phyloP scores from a whole-genome alignment of 2,113 vertebrate genomes.

The Felis chaus region DNA sequence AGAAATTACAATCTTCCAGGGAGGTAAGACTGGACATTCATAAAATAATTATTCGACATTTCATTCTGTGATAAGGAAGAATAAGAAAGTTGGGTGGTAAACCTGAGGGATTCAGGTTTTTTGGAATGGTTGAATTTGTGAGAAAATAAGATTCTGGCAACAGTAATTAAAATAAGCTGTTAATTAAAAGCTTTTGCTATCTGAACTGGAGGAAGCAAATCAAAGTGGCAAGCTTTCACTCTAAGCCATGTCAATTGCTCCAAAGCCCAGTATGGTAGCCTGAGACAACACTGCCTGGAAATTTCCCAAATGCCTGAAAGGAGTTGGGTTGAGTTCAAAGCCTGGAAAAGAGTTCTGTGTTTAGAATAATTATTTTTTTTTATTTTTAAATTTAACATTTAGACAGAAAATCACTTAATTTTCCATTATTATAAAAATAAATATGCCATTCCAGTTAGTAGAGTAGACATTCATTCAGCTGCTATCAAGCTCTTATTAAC shows the following conservation, averaged over 20 bases:
- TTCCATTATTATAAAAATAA: slow-evolving; percentile 26
- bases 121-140: neutral
- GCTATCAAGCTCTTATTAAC: neutral
- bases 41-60: slow-evolving; percentile 15
- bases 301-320: neutral
- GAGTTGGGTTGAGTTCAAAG: neutral
- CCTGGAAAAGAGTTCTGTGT: neutral
- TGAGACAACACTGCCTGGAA: neutral
- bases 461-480: neutral
- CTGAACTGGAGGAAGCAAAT: slow-evolving; percentile 47
- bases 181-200: slow-evolving; percentile 51
- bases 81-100: neutral
- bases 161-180: slow-evolving; percentile 37
- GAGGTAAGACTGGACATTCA: neutral
- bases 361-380: neutral
- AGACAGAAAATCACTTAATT: slow-evolving; percentile 9
- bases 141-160: slow-evolving; percentile 29
- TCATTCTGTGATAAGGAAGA: neutral
- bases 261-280: neutral
- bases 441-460: neutral
- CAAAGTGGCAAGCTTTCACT: slow-evolving; percentile 29
- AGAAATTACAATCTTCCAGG: neutral
- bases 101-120: neutral
- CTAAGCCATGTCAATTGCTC: neutral
- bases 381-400: neutral